These are phyloP conservation scores for Tyto alba DNA, from an alignment of 2,113 vertebrate species.

Conservation along the genomic window DNA sequence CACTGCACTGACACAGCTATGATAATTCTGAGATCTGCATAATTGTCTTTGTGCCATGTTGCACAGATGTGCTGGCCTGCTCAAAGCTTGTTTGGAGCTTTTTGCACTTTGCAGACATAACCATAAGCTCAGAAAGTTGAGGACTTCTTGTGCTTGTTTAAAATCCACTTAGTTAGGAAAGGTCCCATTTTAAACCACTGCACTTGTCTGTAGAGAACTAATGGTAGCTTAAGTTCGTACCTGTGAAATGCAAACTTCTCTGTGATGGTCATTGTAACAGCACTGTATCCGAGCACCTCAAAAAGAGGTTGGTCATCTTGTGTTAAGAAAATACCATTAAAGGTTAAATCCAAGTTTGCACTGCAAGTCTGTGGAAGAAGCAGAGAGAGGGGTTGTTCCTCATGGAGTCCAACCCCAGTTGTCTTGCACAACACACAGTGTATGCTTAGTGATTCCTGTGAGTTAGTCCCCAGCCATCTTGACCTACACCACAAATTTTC, in stretches of 20 bases:
- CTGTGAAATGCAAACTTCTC: background rate
- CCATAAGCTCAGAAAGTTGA: background rate
- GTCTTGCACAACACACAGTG: background rate
- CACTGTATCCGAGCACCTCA: background rate
- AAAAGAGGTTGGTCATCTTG: background rate
- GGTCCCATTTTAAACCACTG: background rate
- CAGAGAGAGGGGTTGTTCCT: background rate
- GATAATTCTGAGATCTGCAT: background rate
- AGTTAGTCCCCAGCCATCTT: background rate
- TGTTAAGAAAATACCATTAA: background rate
- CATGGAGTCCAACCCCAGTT: background rate
- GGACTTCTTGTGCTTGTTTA: background rate
- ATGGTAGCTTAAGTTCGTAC: background rate
- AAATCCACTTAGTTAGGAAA: background rate
- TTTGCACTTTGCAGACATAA: background rate
- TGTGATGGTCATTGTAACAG: background rate
- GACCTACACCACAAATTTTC: background rate
- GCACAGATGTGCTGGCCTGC: background rate
- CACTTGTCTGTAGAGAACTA: background rate
- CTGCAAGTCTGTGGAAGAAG: background rate
- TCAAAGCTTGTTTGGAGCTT: background rate
- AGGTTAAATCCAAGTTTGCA: background rate
- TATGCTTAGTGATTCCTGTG: background rate
- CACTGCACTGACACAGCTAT: background rate
- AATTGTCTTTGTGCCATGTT: background rate